Percentiles rank a stretch among this genome's conserved stretches.
Evolutionary conservation across 2,888 invertebrate species (phyloP).

Genomic region (Cerastis rubricosa): DNA sequence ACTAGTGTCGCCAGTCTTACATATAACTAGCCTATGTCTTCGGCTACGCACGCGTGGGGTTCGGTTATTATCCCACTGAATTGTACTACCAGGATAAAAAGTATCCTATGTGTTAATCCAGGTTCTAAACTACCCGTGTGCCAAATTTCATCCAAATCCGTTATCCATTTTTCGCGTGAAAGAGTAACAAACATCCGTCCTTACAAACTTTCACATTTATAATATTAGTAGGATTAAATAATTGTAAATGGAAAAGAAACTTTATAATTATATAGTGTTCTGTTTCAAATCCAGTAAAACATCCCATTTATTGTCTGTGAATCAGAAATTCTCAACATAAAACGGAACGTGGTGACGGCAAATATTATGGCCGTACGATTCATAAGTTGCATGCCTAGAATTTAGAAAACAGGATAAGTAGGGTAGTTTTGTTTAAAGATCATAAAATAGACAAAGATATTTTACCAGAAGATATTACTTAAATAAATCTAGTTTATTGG

Average conservation of each 20-base stretch:
- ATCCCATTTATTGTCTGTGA: not conserved
- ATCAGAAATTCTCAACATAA: slow-evolving; percentile 10
- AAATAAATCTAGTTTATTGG: slow-evolving; percentile 19
- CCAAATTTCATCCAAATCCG: no score
- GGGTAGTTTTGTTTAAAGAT: slow-evolving; percentile 12
- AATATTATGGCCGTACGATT: slow-evolving; percentile 18
- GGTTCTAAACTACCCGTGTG: no score
- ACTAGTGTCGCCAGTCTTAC: not conserved
- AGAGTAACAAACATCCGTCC: no score
- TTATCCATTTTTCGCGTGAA: no score
- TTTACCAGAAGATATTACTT: not conserved
- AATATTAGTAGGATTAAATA: not conserved
- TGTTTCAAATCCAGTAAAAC: not conserved
- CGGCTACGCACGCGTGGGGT: no score
- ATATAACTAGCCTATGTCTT: not conserved
- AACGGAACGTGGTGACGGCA: slow-evolving; percentile 14
- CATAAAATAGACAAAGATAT: slow-evolving; percentile 13
- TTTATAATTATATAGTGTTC: not conserved
- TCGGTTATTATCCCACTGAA: no score
- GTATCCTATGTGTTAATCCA: no score
- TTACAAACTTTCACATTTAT: no score
- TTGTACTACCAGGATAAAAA: no score
- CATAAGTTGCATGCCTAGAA: slow-evolving; percentile 28
- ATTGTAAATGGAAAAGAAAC: not conserved
- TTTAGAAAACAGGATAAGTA: slow-evolving; percentile 48